A percentile compares a stretch with the other conserved stretches of the same genome.
Conservation (phyloP, 2,113 vertebrate genomes). For the Anser cygnoides region DNA sequence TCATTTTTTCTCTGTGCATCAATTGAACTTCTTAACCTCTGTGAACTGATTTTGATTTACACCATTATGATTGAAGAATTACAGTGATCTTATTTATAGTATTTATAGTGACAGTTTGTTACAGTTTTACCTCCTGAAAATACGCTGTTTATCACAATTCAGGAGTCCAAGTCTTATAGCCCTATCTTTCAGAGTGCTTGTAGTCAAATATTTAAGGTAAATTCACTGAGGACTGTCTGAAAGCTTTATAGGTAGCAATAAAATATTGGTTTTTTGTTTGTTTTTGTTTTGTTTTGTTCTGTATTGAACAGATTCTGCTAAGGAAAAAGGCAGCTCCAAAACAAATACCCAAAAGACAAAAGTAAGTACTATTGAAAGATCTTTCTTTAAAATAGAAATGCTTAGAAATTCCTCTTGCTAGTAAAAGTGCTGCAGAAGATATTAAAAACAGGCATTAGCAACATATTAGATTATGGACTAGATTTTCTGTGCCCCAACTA, state of each 20-base stretch:
- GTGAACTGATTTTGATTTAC: not conserved
- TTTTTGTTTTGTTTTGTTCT: not conserved
- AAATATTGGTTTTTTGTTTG: not conserved
- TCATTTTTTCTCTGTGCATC: not conserved
- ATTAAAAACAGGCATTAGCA: not conserved
- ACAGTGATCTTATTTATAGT: not conserved
- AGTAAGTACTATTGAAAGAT: constrained; percentile 58
- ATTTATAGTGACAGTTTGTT: not conserved
- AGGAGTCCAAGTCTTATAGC: not conserved
- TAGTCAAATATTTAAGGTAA: not conserved
- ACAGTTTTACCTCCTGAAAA: not conserved
- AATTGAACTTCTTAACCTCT: not conserved
- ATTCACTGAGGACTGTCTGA: not conserved
- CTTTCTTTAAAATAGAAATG: not conserved
- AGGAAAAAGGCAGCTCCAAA: not conserved
- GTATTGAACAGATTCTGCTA: constrained; percentile 30
- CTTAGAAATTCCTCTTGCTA: not conserved
- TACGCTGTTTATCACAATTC: not conserved
- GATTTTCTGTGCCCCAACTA: not conserved
- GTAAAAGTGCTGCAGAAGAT: not conserved
- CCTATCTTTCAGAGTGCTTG: not conserved
- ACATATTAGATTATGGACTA: not conserved
- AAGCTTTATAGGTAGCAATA: not conserved
- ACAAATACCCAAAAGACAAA: not conserved
- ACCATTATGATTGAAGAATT: not conserved